A percentile compares a stretch with the other conserved stretches of the same genome.
Evolutionary conservation across 2,797 vertebrate species (phyloP).

Genomic region (Amblyraja radiata): DNA sequence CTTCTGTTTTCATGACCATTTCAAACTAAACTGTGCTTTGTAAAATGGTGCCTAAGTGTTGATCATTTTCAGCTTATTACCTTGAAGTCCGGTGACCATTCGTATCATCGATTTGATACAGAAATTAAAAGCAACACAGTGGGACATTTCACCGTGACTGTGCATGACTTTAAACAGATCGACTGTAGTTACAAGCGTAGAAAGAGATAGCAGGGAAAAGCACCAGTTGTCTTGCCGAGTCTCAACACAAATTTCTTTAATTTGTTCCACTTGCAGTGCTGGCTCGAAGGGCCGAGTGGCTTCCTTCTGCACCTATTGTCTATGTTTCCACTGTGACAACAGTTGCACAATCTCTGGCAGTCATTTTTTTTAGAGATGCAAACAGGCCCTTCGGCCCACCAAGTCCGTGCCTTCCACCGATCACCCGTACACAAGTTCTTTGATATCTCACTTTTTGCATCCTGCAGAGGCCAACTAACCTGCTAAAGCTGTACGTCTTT

Average conservation of each 20-base stretch:
- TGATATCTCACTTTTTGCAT: too few relatives aligned
- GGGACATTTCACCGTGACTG: background rate
- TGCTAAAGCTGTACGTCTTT: too few relatives aligned
- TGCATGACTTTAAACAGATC: background rate
- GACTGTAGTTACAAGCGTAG: background rate
- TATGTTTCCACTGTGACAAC: background rate
- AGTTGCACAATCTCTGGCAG: background rate
- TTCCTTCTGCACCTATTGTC: too few relatives aligned
- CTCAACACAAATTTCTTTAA: background rate
- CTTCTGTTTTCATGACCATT: background rate
- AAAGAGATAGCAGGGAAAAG: background rate
- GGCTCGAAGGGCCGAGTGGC: too few relatives aligned
- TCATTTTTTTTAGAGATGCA: too few relatives aligned
- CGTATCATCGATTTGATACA: background rate
- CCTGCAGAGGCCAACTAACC: too few relatives aligned
- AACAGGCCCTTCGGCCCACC: too few relatives aligned
- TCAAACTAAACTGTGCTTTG: background rate
- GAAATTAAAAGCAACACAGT: background rate
- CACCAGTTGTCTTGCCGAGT: background rate
- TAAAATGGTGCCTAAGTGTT: background rate
- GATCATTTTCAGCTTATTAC: background rate
- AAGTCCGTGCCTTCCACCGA: too few relatives aligned
- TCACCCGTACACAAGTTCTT: too few relatives aligned
- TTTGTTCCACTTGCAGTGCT: background rate
- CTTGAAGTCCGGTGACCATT: background rate